Base-by-base conservation (phyloP, 53 echinoderm and acorn worm genomes). In the Henricia sp. region DNA sequence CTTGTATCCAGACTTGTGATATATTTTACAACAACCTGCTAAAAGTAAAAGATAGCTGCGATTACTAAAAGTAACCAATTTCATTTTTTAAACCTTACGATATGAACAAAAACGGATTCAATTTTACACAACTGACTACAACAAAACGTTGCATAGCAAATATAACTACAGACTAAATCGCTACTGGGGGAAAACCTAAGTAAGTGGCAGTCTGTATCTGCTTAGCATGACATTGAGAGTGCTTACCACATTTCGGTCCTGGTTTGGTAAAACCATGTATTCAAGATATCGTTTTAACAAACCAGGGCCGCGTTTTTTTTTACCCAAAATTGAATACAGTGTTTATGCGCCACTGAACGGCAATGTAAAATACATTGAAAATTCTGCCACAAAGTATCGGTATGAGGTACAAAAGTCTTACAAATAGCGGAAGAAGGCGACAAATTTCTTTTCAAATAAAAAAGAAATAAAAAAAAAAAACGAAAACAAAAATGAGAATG, bases 371-470 rank as follows among this genome's bases (percentile, higher is more conserved):
- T 8, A 16, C 23, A 6, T 16, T 23, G 59, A 13, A 12, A n/a
- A 26, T 29, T 13, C 13, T 26, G 28, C 12, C 29, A 26, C 12
- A 59, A 59, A 26, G 11, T 12, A 66, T 14, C 6, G 35, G 19
- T 34, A 52, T 16, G 24, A 74, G 46, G 3, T n/a, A 12, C 34
- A 37, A 53, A 25, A 29, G 56, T 57, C 28, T 77, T 37, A 77
- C 25, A 77, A 59, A 77, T 32, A 40, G n/a, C 29, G 77, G 27
- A 59, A 75, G 58, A 58, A 58, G 27, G 42, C 56, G 41, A 58
- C 53, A 0, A 11, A 70, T 6, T 6, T n/a, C n/a, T n/a, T n/a
- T n/a, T n/a, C 4, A 10, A 34, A 32, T 32, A 32, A 1, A 17
- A 37, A 67, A 67, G 29, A 34, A 34, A n/a, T 29, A 16, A 32